Conservation (phyloP, 2,797 vertebrate genomes). For the Lacerta agilis region DNA sequence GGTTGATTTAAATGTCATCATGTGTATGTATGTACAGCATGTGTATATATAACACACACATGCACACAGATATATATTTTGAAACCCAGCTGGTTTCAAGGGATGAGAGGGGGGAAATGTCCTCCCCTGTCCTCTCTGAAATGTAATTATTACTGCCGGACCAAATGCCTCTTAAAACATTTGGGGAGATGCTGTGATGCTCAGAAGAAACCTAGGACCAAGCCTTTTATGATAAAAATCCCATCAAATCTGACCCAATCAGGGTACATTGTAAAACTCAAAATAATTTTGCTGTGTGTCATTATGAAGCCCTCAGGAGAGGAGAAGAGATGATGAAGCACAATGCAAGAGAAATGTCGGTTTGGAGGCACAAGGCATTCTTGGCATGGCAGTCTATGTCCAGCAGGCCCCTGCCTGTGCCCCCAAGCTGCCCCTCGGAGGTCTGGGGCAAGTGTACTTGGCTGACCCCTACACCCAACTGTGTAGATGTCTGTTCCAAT, state of each 20-base stretch:
- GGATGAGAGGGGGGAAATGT: constrained; percentile 23
- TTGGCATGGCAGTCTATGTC: too few species aligned
- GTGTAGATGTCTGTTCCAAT: neutral
- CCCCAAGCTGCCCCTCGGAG: too few species aligned
- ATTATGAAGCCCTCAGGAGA: neutral
- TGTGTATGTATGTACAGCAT: too few species aligned
- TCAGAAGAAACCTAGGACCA: constrained; percentile 40
- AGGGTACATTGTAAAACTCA: neutral
- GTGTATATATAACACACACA: too few species aligned
- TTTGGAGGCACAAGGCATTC: too few species aligned
- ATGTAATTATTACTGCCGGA: constrained; percentile 57
- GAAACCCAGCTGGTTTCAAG: neutral
- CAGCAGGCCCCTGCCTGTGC: too few species aligned
- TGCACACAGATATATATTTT: neutral
- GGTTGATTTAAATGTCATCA: neutral
- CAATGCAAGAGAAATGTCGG: neutral
- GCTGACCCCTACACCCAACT: neutral
- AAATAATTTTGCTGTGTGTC: neutral
- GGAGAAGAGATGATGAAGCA: too few species aligned
- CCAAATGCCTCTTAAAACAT: constrained; percentile 54
- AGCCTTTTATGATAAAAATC: constrained; percentile 33
- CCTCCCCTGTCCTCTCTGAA: constrained; percentile 50
- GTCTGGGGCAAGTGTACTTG: too few species aligned
- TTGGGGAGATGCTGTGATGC: constrained; percentile 17
- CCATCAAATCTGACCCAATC: neutral